Base-by-base conservation (phyloP, 2,888 invertebrate species). In the Aradus depressus region DNA sequence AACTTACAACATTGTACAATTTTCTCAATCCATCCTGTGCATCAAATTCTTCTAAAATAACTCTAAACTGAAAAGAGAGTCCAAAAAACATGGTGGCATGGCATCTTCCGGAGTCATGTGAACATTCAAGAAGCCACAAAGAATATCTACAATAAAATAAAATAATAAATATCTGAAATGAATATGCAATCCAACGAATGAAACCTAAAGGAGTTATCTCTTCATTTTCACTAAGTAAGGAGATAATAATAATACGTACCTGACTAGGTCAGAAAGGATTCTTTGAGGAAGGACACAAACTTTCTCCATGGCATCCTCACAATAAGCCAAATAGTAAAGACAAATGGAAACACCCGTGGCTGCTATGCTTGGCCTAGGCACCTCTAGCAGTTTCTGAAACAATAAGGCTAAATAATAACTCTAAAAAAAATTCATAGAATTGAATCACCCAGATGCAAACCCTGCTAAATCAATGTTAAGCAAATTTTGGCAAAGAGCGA, bases 71-170 rank as follows among this genome's bases (percentile, higher is more conserved):
- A 68, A 96, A 95, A 5, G 90, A 87, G 43, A 93, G 77, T 0
- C 91, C 88, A 67, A 98, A 95, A 71, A 98, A 98, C 92, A 96
- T 93, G 22, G 93, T 90, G 2, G 95, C 93, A 69, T 97, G 93
- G 64, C 95, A 93, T 54, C 93, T 77, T n/a, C 95, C 95, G 0
- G 95, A 96, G 71, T 95, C 93, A 68, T 95, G 91, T 1, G 95
- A 92, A 62, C 95, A 91, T 64, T 96, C 96, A 44, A 98, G 68
- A 37, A 97, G 73, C 95, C 96, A 97, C 3, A 97, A 70, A 0
- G 89, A 88, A 68, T 96, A 97, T 59, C 84, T 84, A 65, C 58
- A 52, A 60, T 34, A n/a, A n/a, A n/a, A n/a, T n/a, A n/a, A n/a
- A n/a, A n/a, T n/a, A n/a, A n/a, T n/a, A n/a, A n/a, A n/a, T n/a